phyloP scores from a whole-genome alignment of 2,888 invertebrate genomes.

The Volucella inanis region DNA sequence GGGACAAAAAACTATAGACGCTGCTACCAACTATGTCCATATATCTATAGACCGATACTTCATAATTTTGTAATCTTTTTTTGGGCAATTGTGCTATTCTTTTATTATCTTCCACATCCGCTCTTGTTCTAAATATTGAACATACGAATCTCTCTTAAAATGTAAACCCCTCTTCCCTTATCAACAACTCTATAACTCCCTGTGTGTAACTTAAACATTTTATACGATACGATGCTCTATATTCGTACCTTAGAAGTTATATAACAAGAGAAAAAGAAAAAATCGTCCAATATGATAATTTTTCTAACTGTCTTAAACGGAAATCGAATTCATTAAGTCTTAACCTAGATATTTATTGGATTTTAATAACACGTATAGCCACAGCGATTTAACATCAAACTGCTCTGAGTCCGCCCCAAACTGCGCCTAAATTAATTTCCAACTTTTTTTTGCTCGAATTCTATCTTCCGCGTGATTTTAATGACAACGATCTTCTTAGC shows the following conservation, averaged over 20 bases:
- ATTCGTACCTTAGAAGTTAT: background rate
- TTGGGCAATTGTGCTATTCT: too few species aligned
- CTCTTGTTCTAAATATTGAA: too few species aligned
- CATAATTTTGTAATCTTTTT: too few species aligned
- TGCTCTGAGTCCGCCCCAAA: slow-evolving; percentile 19
- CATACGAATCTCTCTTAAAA: too few species aligned
- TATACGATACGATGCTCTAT: slow-evolving; percentile 5
- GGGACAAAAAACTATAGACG: too few species aligned
- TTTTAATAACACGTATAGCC: slow-evolving; percentile 37
- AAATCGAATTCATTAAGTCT: slow-evolving; percentile 40
- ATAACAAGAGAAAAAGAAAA: background rate
- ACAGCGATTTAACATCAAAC: slow-evolving; percentile 13
- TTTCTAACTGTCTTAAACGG: slow-evolving; percentile 26
- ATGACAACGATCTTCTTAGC: slow-evolving; percentile 26
- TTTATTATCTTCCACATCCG: too few species aligned
- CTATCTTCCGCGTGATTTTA: slow-evolving; percentile 35
- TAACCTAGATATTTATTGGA: slow-evolving; percentile 36
- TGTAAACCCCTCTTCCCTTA: too few species aligned
- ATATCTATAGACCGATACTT: too few species aligned
- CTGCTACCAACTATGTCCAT: too few species aligned
- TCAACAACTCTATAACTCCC: too few species aligned
- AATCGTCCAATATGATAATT: slow-evolving; percentile 13
- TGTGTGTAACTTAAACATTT: background rate
- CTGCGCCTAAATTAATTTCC: slow-evolving; percentile 31
- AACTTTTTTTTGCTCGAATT: slow-evolving; percentile 40